A percentile compares a stretch with the other conserved stretches of the same genome.
phyloP scores from a whole-genome alignment of 2,797 vertebrate species.

The Anas acuta region DNA sequence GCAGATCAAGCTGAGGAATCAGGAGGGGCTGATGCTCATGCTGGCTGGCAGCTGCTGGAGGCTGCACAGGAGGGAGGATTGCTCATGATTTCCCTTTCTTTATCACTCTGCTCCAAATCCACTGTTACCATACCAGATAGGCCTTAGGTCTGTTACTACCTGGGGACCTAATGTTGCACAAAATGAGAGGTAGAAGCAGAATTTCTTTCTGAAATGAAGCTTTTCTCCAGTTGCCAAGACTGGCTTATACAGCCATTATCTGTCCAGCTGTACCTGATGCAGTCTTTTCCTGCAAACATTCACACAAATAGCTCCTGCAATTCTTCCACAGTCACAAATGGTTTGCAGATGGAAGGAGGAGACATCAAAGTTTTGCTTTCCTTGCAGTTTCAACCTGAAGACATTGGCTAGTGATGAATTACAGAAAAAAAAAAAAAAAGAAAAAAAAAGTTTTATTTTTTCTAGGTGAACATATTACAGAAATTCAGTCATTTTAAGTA shows the following conservation, averaged over 20 bases:
- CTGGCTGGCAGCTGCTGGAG: background rate
- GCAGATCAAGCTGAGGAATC: background rate
- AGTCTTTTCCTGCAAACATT: background rate
- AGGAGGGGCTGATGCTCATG: rapidly evolving
- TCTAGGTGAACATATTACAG: background rate
- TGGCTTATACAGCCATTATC: background rate
- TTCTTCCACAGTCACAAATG: background rate
- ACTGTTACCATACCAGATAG: background rate
- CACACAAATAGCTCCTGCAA: background rate
- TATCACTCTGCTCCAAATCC: background rate
- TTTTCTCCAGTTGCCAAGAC: background rate
- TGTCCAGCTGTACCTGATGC: background rate
- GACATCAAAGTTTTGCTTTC: background rate
- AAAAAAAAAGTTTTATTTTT: background rate
- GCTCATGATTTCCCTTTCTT: background rate
- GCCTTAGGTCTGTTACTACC: background rate
- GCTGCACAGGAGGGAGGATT: background rate
- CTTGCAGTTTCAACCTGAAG: background rate
- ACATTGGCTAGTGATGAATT: background rate
- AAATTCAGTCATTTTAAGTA: background rate
- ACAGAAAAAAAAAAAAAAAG: background rate
- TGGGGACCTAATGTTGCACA: rapidly evolving
- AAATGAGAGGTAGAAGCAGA: background rate
- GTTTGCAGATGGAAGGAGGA: background rate
- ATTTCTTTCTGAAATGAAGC: background rate